Percentiles rank a stretch among this genome's conserved stretches.
phyloP scores from a whole-genome alignment of 2,113 vertebrate species.

The Dipodomys spectabilis region DNA sequence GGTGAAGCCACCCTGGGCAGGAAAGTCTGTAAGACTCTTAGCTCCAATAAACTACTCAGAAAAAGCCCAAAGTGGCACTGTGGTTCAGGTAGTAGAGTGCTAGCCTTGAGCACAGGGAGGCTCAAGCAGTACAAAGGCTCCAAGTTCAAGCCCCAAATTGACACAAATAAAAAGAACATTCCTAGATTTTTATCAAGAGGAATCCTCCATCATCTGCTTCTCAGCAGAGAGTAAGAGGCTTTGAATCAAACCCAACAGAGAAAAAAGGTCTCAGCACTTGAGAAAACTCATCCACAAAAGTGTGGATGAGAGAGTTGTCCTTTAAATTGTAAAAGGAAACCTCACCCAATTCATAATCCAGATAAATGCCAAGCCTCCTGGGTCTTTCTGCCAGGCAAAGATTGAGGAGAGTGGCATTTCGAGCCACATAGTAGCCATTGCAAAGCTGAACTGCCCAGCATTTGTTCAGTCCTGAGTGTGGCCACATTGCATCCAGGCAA shows the following conservation, averaged over 20 bases:
- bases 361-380: slow-evolving; percentile 24
- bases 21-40: no score
- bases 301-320: slow-evolving; percentile 62
- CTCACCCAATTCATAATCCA: slow-evolving; percentile 58
- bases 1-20: no score
- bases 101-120: no score
- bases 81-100: no score
- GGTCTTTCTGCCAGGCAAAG: slow-evolving; percentile 42
- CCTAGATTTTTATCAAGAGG: no score
- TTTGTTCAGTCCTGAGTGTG: neutral
- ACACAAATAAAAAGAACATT: neutral
- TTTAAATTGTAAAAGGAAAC: slow-evolving; percentile 66
- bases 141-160: no score
- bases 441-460: slow-evolving; percentile 35
- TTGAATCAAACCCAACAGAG: slow-evolving; percentile 66
- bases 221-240: slow-evolving; percentile 57
- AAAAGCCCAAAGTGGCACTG: no score
- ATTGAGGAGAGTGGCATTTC: neutral
- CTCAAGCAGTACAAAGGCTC: no score
- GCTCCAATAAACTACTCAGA: no score
- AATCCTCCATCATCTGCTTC: neutral
- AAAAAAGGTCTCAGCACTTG: slow-evolving; percentile 49
- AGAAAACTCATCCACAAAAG: slow-evolving; percentile 28
- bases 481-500: neutral
- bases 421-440: neutral